Evolutionary conservation across 2,797 vertebrate species (phyloP), one percentile per base, ranked within the genome.

Genomic region (Acanthiza pusilla): DNA sequence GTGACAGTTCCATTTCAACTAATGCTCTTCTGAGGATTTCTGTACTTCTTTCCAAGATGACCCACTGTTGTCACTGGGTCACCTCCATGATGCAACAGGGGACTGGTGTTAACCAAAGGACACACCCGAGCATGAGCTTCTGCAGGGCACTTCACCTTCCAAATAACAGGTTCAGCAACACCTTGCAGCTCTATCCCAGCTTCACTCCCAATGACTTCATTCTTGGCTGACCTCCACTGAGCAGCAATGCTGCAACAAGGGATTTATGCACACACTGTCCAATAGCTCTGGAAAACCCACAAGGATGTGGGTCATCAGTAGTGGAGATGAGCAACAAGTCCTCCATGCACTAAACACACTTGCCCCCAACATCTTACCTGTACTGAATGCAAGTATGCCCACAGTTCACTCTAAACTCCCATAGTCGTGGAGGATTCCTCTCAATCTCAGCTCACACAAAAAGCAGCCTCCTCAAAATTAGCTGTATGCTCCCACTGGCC

Each of bases 121-220:
- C 84, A 84, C 93, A 81, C 92, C 79, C 25, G 0, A 71, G 65
- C 0, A 0, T 11, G 15, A 87, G n/a, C 26, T 42, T 58, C 55
- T 76, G 29, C 12, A 81, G 38, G 34, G 13, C 2, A 3, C 51
- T 67, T 91, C 78, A 68, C 16, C 55, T 71, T 57, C 65, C 57
- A 53, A 85, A 47, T 2, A 92, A 83, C 82, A 91, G 68, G 93
- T 88, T 83, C 50, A 61, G 79, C 80, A 83, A 91, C 79, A 84
- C 88, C 93, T 68, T 32, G 29, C 63, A 80, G 76, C 38, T 23
- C 74, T 30, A 36, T 11, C 60, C 51, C 60, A 67, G 38, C 84
- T 70, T 76, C 53, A 26, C 18, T 54, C 36, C 43, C 60, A 53
- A 27, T 60, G 73, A 79, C 66, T 84, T 92, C 84, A 75, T 40